These are phyloP conservation scores for Crenichthys baileyi DNA, from an alignment of 2,797 vertebrate genomes.

Conservation along the genomic window DNA sequence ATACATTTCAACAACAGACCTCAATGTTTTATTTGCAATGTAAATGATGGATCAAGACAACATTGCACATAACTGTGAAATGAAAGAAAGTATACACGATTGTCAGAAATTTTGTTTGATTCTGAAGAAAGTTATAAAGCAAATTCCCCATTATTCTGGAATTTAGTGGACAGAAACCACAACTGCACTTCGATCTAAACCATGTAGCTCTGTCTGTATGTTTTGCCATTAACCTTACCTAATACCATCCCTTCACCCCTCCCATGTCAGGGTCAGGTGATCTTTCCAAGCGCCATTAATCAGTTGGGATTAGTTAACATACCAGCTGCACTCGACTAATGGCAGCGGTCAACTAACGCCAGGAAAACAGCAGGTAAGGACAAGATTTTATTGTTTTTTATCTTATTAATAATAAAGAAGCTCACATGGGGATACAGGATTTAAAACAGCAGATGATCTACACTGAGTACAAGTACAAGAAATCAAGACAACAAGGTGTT, in stretches of 20 bases:
- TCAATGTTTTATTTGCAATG: not conserved
- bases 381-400: not conserved
- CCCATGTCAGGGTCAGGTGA: constrained; percentile 62
- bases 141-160: no score
- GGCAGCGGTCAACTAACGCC: constrained; percentile 28
- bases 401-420: not conserved
- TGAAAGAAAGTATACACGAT: not conserved
- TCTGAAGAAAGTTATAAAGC: not conserved
- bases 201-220: not conserved
- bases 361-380: constrained; percentile 52
- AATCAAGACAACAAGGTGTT: constrained; percentile 41
- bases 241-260: constrained; percentile 2
- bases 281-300: constrained; percentile 44
- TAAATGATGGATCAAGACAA: not conserved
- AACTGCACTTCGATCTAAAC: not conserved
- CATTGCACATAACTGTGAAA: not conserved
- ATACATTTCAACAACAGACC: not conserved
- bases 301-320: constrained; percentile 70
- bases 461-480: constrained; percentile 17
- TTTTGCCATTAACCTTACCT: constrained; percentile 9
- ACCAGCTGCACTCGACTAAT: constrained; percentile 28
- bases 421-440: not conserved
- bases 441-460: not conserved
- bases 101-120: not conserved
- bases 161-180: not conserved